Conservation (phyloP, 2,113 vertebrate genomes). For the Podocnemis expansa region DNA sequence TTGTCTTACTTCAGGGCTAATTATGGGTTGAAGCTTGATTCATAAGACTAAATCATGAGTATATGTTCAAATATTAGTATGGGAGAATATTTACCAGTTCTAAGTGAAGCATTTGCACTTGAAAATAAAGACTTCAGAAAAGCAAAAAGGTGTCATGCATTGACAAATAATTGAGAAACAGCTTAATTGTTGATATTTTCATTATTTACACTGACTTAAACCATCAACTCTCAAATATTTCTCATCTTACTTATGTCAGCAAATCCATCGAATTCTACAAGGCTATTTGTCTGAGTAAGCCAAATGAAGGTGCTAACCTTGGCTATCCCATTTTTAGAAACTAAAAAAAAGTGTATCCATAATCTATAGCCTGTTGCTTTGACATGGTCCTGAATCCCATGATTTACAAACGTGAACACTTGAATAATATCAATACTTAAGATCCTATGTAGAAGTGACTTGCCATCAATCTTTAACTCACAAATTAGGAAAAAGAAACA, state of each 20-base stretch:
- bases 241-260: not conserved
- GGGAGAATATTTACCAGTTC: not conserved
- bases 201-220: not conserved
- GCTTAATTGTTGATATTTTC: not conserved
- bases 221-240: not conserved
- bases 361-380: not conserved
- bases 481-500: not conserved
- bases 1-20: not conserved
- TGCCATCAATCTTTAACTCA: not conserved
- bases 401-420: not conserved
- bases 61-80: not conserved
- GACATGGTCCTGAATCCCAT: not conserved
- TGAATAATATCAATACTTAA: not conserved
- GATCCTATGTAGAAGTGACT: not conserved
- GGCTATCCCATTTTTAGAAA: not conserved
- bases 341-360: not conserved
- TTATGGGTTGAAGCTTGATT: not conserved
- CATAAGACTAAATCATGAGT: not conserved
- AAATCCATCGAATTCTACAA: not conserved
- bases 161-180: not conserved
- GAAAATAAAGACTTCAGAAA: not conserved
- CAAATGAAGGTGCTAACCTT: not conserved
- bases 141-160: not conserved
- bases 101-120: not conserved
- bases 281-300: not conserved